Evolutionary conservation across 2,797 vertebrate species (phyloP), one percentile per base, ranked within the genome.

Genomic region (Cygnus olor): DNA sequence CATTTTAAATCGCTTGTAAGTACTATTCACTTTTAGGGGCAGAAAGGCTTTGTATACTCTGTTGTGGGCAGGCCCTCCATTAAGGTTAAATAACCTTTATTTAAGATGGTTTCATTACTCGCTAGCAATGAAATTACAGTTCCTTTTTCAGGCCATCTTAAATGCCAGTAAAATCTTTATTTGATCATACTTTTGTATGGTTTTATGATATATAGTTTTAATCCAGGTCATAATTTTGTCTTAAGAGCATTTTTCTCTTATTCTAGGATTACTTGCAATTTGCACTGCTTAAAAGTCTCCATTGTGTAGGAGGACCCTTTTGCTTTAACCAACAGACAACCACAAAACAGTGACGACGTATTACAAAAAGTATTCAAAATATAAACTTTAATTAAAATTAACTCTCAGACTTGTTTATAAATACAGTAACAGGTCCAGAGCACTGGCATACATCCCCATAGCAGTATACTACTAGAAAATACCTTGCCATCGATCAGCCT

Each of bases 161-260:
- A 90, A 57, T 9, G 34, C 57, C 63, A 85, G 30, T 80, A 83
- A 93, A 88, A 79, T 51, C 72, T 80, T 72, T 61, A 92, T 82
- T 78, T 83, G 89, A n/a, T 78, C 84, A 89, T 30, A 72, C 69
- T 54, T 69, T 47, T 60, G 11, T 24, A 49, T 88, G 54, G 3
- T 78, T 95, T 93, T 78, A 87, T 82, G 77, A 89, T 38, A 78
- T 38, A 19, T 30, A 38, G 34, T 64, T 89, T 89, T 60, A 90
- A 90, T 44, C 44, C 25, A 87, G 64, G 36, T 79, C 91, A 17
- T 90, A 92, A 95, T 94, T 97, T 90, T 85, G 78, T 73, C 80
- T 65, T 70, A 54, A 89, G 72, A 92, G 53, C 80, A 81, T 94
- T 94, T 73, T 82, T 92, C 85, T 82, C 78, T 78, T 74, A 53